Conservation (phyloP, 64 coral and sea anemone genomes). For the Actinia equina region DNA sequence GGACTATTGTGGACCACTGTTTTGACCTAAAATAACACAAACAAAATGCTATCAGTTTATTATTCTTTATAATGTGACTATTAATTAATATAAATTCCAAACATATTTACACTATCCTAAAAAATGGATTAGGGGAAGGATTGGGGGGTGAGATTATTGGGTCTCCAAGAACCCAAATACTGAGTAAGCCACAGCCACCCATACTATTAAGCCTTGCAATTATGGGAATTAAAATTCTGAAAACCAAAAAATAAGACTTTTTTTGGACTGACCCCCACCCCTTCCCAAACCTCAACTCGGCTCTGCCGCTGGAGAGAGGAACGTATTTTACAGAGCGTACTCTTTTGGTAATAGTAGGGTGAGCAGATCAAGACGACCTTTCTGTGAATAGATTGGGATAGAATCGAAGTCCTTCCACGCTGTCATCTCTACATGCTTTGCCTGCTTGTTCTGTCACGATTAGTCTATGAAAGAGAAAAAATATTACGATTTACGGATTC, state of each 20-base stretch:
- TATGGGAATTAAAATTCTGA: no score
- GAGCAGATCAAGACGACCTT: constrained; percentile 47
- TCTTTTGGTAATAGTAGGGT: not conserved
- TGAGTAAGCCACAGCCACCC: no score
- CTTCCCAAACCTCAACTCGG: no score
- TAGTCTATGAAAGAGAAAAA: constrained; percentile 36
- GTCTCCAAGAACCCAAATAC: no score
- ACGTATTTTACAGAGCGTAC: no score
- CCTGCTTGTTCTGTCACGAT: constrained; percentile 97
- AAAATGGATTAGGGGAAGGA: no score
- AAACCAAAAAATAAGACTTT: no score
- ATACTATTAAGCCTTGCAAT: no score
- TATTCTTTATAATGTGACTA: not conserved
- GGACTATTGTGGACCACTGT: no score
- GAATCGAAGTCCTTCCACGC: constrained; percentile 87
- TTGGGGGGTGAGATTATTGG: no score
- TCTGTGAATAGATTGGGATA: constrained; percentile 92
- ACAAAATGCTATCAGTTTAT: not conserved
- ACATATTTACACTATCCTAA: not conserved
- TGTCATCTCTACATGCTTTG: constrained; percentile 94
- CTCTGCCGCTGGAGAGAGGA: no score
- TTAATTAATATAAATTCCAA: not conserved
- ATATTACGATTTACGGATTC: not conserved
- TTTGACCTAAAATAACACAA: not conserved
- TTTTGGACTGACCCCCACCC: no score